Conservation (phyloP, 2,888 invertebrate species). For the Lagria hirta region DNA sequence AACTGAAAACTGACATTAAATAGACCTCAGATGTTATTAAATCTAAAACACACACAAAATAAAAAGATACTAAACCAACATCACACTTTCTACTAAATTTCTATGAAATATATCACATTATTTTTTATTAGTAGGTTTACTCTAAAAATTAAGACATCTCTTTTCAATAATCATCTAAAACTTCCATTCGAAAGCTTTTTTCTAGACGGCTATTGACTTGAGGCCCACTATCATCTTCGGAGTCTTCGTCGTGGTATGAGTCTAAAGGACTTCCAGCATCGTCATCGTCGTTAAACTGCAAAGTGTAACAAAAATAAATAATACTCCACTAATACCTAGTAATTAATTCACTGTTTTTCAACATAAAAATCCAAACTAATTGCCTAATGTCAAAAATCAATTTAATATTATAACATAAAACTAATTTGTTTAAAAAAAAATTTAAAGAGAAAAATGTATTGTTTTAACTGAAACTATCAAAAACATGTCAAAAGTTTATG, state of each 20-base stretch:
- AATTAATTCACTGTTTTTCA: too few relatives aligned
- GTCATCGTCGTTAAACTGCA: conserved; percentile 44
- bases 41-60: conserved; percentile 1
- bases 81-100: background rate
- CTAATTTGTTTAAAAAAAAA: too few relatives aligned
- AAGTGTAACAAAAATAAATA: conserved; percentile 15
- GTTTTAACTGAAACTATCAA: too few relatives aligned
- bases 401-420: too few relatives aligned
- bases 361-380: too few relatives aligned
- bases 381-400: too few relatives aligned
- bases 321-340: too few relatives aligned
- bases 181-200: conserved; percentile 51
- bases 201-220: conserved; percentile 42
- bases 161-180: conserved; percentile 45
- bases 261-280: conserved; percentile 44
- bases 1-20: too few relatives aligned
- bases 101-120: conserved; percentile 16
- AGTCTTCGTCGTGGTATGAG: conserved; percentile 47
- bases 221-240: conserved; percentile 42
- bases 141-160: conserved; percentile 37
- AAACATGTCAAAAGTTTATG: too few relatives aligned
- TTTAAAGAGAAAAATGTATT: too few relatives aligned
- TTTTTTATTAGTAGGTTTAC: conserved; percentile 6
- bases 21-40: background rate
- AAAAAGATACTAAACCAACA: too few relatives aligned